phyloP scores from a whole-genome alignment of 92 coral and sea anemone species.

The Scolanthus callimorphus region DNA sequence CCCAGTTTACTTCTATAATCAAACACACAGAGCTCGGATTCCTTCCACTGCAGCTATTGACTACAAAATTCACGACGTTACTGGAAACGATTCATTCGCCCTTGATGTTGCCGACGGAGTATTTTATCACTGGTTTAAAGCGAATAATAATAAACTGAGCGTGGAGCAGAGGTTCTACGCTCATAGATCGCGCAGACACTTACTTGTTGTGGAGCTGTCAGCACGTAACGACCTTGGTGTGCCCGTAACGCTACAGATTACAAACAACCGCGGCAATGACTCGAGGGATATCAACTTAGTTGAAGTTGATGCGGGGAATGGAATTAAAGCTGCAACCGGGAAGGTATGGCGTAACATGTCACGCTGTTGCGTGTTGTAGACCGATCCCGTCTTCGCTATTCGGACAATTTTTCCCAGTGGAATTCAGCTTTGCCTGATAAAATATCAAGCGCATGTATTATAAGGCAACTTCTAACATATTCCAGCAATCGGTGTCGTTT shows the following conservation, averaged over 20 bases:
- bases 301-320: constrained; percentile 21
- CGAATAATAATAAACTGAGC: constrained; percentile 17
- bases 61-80: constrained; percentile 20
- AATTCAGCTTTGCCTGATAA: too few species aligned
- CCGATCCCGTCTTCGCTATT: too few species aligned
- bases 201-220: constrained; percentile 42
- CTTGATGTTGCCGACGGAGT: constrained; percentile 66
- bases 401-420: too few species aligned
- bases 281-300: constrained; percentile 34
- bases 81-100: constrained; percentile 55
- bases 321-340: constrained; percentile 49
- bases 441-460: too few species aligned
- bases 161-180: constrained; percentile 53
- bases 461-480: too few species aligned
- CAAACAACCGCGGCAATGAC: constrained; percentile 31
- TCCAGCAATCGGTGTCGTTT: too few species aligned
- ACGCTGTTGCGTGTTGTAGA: too few species aligned
- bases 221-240: too few species aligned
- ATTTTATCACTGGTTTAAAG: constrained; percentile 69
- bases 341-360: too few species aligned
- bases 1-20: constrained; percentile 59
- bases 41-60: constrained; percentile 67
- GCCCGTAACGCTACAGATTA: too few species aligned
- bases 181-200: constrained; percentile 40
- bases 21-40: constrained; percentile 74